phyloP scores from a whole-genome alignment of 2,797 vertebrate genomes.

The Enteromius mattozi region DNA sequence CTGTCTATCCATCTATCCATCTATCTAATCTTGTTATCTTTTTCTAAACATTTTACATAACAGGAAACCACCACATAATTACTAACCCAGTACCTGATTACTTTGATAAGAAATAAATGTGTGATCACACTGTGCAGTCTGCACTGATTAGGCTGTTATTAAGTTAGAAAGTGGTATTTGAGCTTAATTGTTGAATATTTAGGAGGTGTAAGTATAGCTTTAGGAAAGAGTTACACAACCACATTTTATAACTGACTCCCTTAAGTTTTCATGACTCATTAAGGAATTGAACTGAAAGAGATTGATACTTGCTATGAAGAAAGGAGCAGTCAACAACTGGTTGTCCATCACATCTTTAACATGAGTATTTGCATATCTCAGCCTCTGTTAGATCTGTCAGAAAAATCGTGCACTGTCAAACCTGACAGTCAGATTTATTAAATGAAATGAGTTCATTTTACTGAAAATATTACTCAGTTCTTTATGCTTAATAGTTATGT shows the following conservation, averaged over 20 bases:
- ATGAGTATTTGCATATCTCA: neutral
- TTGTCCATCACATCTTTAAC: neutral
- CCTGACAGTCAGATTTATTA: neutral
- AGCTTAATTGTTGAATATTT: neutral
- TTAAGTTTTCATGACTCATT: neutral
- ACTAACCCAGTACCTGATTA: neutral
- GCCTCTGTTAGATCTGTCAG: neutral
- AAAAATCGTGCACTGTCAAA: neutral
- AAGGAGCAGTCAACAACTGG: neutral
- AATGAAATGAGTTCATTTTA: neutral
- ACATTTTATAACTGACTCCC: slow-evolving; percentile 19
- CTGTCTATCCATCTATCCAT: neutral
- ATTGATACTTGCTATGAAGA: neutral
- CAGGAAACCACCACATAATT: neutral
- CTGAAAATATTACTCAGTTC: neutral
- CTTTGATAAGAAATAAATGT: neutral
- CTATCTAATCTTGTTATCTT: neutral
- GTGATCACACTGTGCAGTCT: neutral
- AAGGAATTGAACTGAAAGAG: neutral
- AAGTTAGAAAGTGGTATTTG: neutral
- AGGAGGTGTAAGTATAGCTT: neutral
- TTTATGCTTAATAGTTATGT: neutral
- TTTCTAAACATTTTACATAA: neutral
- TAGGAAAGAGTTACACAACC: neutral
- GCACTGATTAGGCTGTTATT: neutral